Evolutionary conservation across 2,113 vertebrate genomes (phyloP).

Genomic region (Aphyosemion australe): DNA sequence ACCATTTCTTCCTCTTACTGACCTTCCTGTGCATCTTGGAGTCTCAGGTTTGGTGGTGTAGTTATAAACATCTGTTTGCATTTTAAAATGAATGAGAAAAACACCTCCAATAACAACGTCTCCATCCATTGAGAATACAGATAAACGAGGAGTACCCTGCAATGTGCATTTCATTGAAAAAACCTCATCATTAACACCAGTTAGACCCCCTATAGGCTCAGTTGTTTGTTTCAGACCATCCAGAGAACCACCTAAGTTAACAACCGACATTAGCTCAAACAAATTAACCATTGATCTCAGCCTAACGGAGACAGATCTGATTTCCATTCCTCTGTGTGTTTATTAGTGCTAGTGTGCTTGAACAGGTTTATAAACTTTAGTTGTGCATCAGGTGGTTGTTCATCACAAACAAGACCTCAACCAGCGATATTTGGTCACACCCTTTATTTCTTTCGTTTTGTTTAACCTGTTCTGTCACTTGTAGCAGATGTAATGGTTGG

Average conservation of each 20-base stretch:
- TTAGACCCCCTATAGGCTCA: background rate
- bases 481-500: too few species aligned
- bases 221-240: too few species aligned
- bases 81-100: slow-evolving; percentile 12
- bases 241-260: background rate
- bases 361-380: slow-evolving; percentile 21
- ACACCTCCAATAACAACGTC: slow-evolving; percentile 56
- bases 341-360: background rate
- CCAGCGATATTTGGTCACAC: too few species aligned
- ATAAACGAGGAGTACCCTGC: slow-evolving; percentile 33
- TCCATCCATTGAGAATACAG: slow-evolving; percentile 65
- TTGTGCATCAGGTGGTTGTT: slow-evolving; percentile 1
- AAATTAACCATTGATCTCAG: slow-evolving; percentile 14
- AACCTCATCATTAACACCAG: background rate
- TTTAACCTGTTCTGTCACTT: too few species aligned
- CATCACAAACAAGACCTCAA: background rate
- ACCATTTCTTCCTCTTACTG: slow-evolving; percentile 21
- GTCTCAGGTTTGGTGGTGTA: slow-evolving; percentile 62
- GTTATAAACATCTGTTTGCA: slow-evolving; percentile 37
- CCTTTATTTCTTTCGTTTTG: too few species aligned
- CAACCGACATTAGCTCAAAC: slow-evolving; percentile 7
- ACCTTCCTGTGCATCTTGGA: slow-evolving; percentile 72
- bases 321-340: slow-evolving; percentile 7
- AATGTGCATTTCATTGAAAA: slow-evolving; percentile 52
- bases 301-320: slow-evolving; percentile 1